Conservation (phyloP, 2,113 vertebrate species). For the Paratilapia polleni region DNA sequence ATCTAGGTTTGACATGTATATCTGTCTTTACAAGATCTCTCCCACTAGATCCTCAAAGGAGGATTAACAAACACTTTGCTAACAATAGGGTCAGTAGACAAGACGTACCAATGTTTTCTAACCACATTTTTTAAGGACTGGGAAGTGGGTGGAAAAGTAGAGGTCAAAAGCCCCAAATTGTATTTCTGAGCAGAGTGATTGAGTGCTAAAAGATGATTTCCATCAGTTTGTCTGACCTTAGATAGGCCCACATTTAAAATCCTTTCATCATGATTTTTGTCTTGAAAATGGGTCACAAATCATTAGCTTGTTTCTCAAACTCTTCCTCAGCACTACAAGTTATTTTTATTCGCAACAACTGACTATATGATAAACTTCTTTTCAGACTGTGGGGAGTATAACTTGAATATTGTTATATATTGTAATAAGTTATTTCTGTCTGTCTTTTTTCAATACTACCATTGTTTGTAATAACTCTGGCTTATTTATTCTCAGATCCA, state of each 20-base stretch:
- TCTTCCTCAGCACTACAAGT: neutral
- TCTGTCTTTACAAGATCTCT: neutral
- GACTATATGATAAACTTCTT: neutral
- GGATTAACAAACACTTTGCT: neutral
- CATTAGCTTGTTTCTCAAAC: neutral
- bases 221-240: neutral
- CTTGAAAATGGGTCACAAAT: neutral
- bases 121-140: neutral
- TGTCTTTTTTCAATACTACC: neutral
- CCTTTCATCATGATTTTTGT: neutral
- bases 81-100: neutral
- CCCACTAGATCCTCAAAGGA: too few relatives aligned
- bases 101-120: neutral
- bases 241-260: neutral
- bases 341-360: neutral
- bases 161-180: neutral
- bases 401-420: accelerated
- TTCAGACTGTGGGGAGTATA: neutral
- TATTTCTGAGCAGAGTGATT: neutral
- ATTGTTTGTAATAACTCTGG: neutral
- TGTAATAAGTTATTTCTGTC: neutral
- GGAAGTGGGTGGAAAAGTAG: neutral
- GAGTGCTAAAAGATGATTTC: neutral
- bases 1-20: neutral
- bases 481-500: neutral